phyloP scores from a whole-genome alignment of 2,797 vertebrate species.

The Danio jaintianensis region DNA sequence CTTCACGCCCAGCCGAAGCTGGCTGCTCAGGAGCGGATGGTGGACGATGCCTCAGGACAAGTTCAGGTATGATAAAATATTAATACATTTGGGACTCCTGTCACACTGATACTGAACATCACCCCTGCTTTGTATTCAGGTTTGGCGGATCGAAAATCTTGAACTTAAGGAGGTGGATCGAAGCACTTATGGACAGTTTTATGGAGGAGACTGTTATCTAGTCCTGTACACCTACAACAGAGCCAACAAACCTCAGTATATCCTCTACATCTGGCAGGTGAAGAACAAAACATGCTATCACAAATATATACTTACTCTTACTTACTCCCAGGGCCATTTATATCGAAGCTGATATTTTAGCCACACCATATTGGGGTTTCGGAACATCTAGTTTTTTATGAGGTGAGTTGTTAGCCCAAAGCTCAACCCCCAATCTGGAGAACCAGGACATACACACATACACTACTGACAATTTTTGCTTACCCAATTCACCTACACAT shows the following conservation, averaged over 20 bases:
- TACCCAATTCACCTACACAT: too few species aligned
- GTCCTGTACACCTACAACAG: conserved; percentile 86
- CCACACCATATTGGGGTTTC: too few species aligned
- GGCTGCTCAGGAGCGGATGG: conserved; percentile 90
- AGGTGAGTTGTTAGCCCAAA: too few species aligned
- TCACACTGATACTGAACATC: background rate
- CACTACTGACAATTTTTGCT: too few species aligned
- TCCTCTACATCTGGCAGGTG: conserved; percentile 95
- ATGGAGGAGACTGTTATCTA: conserved; percentile 92
- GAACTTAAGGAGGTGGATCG: conserved; percentile 83
- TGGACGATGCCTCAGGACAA: conserved; percentile 87
- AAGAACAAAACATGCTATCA: conserved; percentile 4
- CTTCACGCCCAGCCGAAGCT: conserved; percentile 87
- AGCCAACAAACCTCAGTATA: conserved; percentile 78
- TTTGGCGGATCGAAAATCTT: conserved; percentile 89
- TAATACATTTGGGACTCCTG: background rate
- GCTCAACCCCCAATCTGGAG: too few species aligned
- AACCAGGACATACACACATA: too few species aligned
- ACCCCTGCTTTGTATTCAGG: conserved; percentile 66
- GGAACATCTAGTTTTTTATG: too few species aligned
- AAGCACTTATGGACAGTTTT: conserved; percentile 86
- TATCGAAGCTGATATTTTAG: too few species aligned
- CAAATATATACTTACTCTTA: too few species aligned
- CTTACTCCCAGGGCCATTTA: too few species aligned
- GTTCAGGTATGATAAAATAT: conserved; percentile 76